phyloP scores from a whole-genome alignment of 2,113 vertebrate species.

The Phyllostomus discolor region DNA sequence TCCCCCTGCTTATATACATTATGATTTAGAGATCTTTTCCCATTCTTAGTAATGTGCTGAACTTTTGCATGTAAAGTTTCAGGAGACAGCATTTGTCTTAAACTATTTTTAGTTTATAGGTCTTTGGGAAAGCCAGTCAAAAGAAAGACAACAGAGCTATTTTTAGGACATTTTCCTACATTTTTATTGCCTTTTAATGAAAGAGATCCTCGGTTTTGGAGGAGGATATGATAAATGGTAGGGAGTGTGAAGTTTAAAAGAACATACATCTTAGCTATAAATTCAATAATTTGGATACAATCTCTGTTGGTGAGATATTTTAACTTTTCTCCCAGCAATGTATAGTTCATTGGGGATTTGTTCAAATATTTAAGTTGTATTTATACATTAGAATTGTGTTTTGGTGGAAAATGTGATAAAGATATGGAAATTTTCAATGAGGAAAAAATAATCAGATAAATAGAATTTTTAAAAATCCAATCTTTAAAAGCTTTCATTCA shows the following conservation, averaged over 20 bases:
- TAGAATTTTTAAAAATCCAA: background rate
- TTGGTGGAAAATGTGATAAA: slow-evolving; percentile 6
- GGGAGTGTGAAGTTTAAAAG: slow-evolving; percentile 70
- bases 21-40: background rate
- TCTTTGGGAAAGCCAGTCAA: slow-evolving; percentile 24
- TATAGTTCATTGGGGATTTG: background rate
- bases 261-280: slow-evolving; percentile 62
- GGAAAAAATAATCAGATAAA: background rate
- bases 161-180: slow-evolving; percentile 56
- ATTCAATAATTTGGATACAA: slow-evolving; percentile 48
- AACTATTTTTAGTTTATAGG: slow-evolving; percentile 42
- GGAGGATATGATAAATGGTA: slow-evolving; percentile 64
- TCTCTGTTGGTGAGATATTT: slow-evolving; percentile 44
- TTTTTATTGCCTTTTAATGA: slow-evolving; percentile 73
- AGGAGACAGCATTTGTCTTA: slow-evolving; percentile 61
- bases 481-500: background rate
- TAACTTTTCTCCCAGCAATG: slow-evolving; percentile 43
- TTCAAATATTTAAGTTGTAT: slow-evolving; percentile 38
- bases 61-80: slow-evolving; percentile 45
- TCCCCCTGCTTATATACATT: background rate
- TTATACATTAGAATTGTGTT: slow-evolving; percentile 9
- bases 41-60: slow-evolving; percentile 46
- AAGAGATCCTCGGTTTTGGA: slow-evolving; percentile 55
- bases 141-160: slow-evolving; percentile 55
- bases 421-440: background rate